These are phyloP conservation scores for Rhinogobius similis DNA, from an alignment of 2,113 vertebrate genomes.

Conservation along the genomic window DNA sequence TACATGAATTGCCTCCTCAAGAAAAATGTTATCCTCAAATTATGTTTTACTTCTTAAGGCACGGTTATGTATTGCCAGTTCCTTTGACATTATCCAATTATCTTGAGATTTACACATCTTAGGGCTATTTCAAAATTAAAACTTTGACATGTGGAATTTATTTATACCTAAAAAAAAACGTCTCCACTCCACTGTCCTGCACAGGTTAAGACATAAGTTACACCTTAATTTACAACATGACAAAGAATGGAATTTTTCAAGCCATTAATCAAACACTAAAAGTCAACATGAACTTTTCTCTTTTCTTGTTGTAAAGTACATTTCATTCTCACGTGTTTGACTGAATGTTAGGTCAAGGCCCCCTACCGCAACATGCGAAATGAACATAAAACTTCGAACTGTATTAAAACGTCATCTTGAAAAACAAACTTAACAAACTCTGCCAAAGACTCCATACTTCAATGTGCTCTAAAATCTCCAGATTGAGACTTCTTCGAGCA, in stretches of 20 bases:
- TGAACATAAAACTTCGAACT: background rate
- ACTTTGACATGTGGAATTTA: background rate
- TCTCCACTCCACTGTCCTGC: background rate
- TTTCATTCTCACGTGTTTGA: slow-evolving; percentile 2
- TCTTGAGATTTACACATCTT: background rate
- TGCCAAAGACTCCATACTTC: slow-evolving; percentile 40
- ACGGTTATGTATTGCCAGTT: background rate
- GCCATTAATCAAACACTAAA: background rate
- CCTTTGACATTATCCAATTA: slow-evolving; percentile 1
- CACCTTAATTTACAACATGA: background rate
- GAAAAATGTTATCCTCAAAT: background rate
- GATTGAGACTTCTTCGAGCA: slow-evolving; percentile 50
- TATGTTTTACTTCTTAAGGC: background rate
- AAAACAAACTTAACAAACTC: slow-evolving; percentile 8
- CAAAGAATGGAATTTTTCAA: slow-evolving; percentile 10
- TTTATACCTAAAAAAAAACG: background rate
- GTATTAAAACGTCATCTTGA: background rate
- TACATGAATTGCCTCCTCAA: background rate
- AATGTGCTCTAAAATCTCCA: slow-evolving; percentile 46
- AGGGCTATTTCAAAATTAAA: background rate
- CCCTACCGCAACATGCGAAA: background rate
- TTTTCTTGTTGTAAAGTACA: background rate
- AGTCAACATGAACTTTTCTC: slow-evolving; percentile 6
- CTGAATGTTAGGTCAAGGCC: background rate
- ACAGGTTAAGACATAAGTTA: background rate